These are phyloP conservation scores for Philopedon plagiatum DNA, from an alignment of 2,888 invertebrate species.

Conservation along the genomic window DNA sequence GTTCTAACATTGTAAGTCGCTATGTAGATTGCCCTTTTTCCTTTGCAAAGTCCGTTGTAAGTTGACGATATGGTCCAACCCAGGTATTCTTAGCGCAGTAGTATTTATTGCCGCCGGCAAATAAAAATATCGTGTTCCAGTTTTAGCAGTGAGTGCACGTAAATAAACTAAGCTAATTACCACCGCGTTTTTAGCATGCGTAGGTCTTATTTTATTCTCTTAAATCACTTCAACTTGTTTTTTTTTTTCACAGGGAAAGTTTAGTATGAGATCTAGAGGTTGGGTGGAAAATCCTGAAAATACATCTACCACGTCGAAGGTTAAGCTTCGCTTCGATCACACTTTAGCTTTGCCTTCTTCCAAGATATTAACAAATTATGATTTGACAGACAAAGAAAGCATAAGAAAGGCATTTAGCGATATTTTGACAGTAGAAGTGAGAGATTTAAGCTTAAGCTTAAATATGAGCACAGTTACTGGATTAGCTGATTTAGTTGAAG, in stretches of 20 bases:
- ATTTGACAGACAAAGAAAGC: constrained; percentile 68
- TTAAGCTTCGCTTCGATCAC: constrained; percentile 77
- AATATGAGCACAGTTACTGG: constrained; percentile 88
- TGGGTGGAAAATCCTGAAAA: constrained; percentile 80
- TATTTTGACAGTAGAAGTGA: constrained; percentile 76
- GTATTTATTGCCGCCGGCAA: no score
- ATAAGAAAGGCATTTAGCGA: constrained; percentile 70
- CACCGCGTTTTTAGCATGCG: neutral
- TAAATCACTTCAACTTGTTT: constrained; percentile 20
- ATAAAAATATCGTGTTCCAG: no score
- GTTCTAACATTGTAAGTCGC: no score
- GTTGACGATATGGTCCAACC: no score
- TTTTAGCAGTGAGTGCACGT: neutral
- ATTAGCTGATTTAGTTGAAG: constrained; percentile 87
- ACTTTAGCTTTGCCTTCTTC: constrained; percentile 69
- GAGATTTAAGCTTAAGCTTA: constrained; percentile 78
- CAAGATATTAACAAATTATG: constrained; percentile 61
- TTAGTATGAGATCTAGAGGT: constrained; percentile 84
- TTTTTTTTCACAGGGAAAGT: constrained; percentile 78
- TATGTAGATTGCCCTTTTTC: no score
- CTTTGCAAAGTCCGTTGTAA: no score
- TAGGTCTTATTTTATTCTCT: neutral
- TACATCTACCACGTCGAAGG: constrained; percentile 70
- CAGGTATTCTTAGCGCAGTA: no score
- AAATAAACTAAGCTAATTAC: neutral